Evolutionary conservation across 2,888 invertebrate genomes (phyloP).

Genomic region (Drosophila greeni): DNA sequence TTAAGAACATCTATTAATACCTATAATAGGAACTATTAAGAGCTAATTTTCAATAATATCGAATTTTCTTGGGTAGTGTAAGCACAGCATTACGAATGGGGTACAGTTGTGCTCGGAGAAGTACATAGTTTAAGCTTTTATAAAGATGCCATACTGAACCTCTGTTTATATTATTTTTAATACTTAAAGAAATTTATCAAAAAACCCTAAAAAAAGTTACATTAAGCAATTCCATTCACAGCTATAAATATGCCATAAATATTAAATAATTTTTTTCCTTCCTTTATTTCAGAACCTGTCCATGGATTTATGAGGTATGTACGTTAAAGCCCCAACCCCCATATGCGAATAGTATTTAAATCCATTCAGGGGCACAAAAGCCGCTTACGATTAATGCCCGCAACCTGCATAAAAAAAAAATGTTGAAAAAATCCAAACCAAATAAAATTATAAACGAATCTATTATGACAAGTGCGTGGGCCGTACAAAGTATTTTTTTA

Average conservation of each 20-base stretch:
- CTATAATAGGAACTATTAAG: too few species aligned
- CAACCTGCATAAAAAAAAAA: conserved; percentile 52
- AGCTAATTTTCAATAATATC: neutral
- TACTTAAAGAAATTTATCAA: neutral
- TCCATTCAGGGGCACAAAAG: conserved; percentile 48
- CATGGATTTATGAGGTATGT: conserved; percentile 70
- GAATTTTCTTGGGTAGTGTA: neutral
- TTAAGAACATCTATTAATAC: neutral
- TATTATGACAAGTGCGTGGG: conserved; percentile 73
- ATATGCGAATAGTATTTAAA: conserved; percentile 29
- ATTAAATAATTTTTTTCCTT: conserved; percentile 19
- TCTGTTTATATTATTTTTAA: neutral
- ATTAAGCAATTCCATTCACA: neutral
- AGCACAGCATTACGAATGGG: neutral
- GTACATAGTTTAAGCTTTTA: too few species aligned
- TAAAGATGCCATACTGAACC: too few species aligned
- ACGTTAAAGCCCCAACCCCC: conserved; percentile 32
- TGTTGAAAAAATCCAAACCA: conserved; percentile 24
- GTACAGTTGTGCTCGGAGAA: too few species aligned
- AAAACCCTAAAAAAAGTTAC: neutral
- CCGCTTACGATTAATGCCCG: conserved; percentile 55
- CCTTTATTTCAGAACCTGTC: conserved; percentile 55
- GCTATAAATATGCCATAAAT: conserved; percentile 10
- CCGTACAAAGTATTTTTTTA: conserved; percentile 34
- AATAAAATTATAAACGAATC: conserved; percentile 65